Conservation (phyloP, 1,140 invertebrate genomes). For the Dinothrombium tinctorium region DNA sequence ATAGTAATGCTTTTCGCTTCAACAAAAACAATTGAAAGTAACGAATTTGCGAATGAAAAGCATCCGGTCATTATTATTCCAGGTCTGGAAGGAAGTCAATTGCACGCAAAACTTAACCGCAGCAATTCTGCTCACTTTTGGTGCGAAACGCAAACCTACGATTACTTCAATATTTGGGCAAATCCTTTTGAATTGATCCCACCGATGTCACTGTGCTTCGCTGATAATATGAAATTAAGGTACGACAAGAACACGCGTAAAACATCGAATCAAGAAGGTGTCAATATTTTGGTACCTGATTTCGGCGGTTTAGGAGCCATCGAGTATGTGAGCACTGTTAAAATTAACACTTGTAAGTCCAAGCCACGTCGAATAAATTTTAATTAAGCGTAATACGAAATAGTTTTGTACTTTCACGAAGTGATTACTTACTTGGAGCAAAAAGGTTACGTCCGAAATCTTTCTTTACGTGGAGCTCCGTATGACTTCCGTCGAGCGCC, state of each 20-base stretch:
- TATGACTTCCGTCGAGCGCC: slow-evolving; percentile 15
- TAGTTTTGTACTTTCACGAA: slow-evolving; percentile 65
- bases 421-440: slow-evolving; percentile 27
- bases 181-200: slow-evolving; percentile 74
- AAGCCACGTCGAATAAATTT: slow-evolving; percentile 45
- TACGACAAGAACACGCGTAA: slow-evolving; percentile 65
- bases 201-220: slow-evolving; percentile 77
- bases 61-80: too few species aligned
- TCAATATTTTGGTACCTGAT: slow-evolving; percentile 56
- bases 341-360: slow-evolving; percentile 60
- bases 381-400: too few species aligned
- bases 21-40: too few species aligned
- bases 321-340: slow-evolving; percentile 74
- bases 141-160: slow-evolving; percentile 48
- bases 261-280: slow-evolving; percentile 62
- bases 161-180: slow-evolving; percentile 80
- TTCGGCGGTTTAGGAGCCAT: slow-evolving; percentile 67
- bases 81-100: slow-evolving; percentile 2
- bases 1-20: too few species aligned
- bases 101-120: slow-evolving; percentile 1
- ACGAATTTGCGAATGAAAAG: too few species aligned
- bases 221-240: slow-evolving; percentile 54
- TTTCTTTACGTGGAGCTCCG: slow-evolving; percentile 16
- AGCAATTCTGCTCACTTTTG: slow-evolving; percentile 37
- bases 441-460: not conserved